Evolutionary conservation across 1,140 invertebrate species (phyloP), one percentile per base, ranked within the genome.

Genomic region (Asobara japonica): DNA sequence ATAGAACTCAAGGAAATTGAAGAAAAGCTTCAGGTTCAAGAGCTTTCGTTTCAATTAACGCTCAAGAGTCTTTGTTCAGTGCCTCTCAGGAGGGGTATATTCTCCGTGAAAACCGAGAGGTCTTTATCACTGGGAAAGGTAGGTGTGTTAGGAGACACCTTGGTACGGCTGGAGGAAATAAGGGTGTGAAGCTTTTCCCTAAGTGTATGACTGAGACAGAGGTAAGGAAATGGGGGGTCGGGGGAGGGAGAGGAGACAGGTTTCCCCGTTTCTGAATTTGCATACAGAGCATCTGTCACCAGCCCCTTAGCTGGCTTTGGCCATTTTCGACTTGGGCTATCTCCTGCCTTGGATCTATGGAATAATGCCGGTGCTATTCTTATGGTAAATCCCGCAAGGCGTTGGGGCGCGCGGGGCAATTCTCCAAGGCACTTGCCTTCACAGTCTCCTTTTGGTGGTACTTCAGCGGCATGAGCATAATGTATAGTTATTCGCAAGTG

Each of bases 201-300:
- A 33, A 36, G 1, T 31, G 38, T 62, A 62, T 68, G 67, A 62
- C 71, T 56, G 45, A 30, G 30, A 31, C 38, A 66, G 45, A 30
- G 36, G 31, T 74, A 68, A 61, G n/a, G 73, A 64, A 51, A 56
- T 36, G 41, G 33, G 64, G 69, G 71, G 67, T 36, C n/a, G 16
- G 51, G 51, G 41, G 64, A 71, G 71, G 67, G 61, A 27, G 16
- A 65, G 51, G 41, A 56, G 62, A 38, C 38, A 64, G 29, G 33
- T 66, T 73, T 71, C 68, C 65, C 68, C 68, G 48, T 80, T 80
- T 78, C 80, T 73, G 79, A 84, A 87, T 87, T 87, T 87, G 84
- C 86, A 87, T 87, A 86, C 84, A 86, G 83, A 87, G 84, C 84
- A 87, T 87, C 86, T 87, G 84, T 87, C 86, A 86, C 83, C 84